A percentile compares a stretch with the other conserved stretches of the same genome.
phyloP scores from a whole-genome alignment of 2,888 invertebrate species.

The Drosophila lutescens region DNA sequence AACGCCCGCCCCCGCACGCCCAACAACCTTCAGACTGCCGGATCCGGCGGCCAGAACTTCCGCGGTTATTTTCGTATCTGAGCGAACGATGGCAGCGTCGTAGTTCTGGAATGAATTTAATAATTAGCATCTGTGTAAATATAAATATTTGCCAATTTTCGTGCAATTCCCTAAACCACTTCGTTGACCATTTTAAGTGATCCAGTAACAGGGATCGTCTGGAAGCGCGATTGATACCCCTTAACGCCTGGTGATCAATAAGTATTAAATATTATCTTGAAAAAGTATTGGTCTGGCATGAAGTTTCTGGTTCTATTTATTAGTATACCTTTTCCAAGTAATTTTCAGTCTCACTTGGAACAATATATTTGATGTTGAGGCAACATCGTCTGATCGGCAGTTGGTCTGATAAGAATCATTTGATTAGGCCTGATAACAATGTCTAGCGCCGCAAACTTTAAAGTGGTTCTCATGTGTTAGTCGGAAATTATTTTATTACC shows the following conservation, averaged over 20 bases:
- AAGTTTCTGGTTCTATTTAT: neutral
- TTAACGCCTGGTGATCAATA: neutral
- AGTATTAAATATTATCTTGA: neutral
- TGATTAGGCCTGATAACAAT: constrained; percentile 19
- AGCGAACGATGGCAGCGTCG: constrained; percentile 96
- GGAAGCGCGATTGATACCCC: neutral
- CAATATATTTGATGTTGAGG: neutral
- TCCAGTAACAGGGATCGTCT: neutral
- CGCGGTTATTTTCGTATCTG: constrained; percentile 96
- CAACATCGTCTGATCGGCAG: constrained; percentile 23
- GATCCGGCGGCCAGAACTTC: constrained; percentile 91
- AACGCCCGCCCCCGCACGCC: constrained; percentile 98
- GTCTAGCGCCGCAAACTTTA: constrained; percentile 2
- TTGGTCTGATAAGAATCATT: constrained; percentile 26
- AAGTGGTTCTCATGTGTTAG: too few relatives aligned
- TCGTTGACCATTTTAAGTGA: neutral
- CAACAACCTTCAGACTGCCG: constrained; percentile 92
- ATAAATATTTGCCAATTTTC: constrained; percentile 13
- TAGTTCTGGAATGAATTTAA: constrained; percentile 87
- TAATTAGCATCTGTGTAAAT: constrained; percentile 20
- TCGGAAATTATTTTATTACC: neutral
- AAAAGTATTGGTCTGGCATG: neutral
- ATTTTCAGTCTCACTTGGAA: neutral
- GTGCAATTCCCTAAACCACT: neutral
- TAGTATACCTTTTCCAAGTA: neutral